These are phyloP conservation scores for Oncorhynchus gorbuscha DNA, from an alignment of 2,113 vertebrate species.

Conservation along the genomic window DNA sequence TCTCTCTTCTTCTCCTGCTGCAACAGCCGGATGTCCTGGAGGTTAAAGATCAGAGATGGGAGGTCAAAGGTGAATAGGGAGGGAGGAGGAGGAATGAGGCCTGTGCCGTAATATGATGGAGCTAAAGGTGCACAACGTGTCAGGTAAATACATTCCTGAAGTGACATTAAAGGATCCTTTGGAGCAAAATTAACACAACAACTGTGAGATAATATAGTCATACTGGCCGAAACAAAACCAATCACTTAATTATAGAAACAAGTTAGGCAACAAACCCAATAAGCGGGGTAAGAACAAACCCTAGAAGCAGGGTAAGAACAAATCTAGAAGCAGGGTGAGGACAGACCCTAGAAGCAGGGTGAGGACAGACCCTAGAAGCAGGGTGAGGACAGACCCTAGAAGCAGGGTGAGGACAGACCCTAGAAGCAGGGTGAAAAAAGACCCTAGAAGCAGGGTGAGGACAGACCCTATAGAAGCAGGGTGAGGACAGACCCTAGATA, in stretches of 20 bases:
- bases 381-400: no score
- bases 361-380: no score
- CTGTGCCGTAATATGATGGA: neutral
- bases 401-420: no score
- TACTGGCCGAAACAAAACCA: neutral
- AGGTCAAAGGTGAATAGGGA: neutral
- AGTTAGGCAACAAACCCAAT: no score
- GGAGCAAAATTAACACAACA: neutral
- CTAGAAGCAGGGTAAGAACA: no score
- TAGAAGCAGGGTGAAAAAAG: no score
- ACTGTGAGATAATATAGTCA: neutral
- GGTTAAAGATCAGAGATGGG: conserved; percentile 12
- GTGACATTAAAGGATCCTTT: neutral
- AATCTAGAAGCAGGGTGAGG: no score
- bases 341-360: no score
- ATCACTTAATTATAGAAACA: neutral
- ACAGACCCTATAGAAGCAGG: no score
- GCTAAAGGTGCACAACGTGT: neutral
- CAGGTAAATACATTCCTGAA: neutral
- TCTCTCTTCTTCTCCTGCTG: conserved; percentile 62
- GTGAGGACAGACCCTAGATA: no score
- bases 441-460: no score
- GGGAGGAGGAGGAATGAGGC: neutral
- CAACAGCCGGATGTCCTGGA: conserved; percentile 84
- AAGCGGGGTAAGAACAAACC: no score